Evolutionary conservation across 2,113 vertebrate species (phyloP).

Genomic region (Callipepla squamata): DNA sequence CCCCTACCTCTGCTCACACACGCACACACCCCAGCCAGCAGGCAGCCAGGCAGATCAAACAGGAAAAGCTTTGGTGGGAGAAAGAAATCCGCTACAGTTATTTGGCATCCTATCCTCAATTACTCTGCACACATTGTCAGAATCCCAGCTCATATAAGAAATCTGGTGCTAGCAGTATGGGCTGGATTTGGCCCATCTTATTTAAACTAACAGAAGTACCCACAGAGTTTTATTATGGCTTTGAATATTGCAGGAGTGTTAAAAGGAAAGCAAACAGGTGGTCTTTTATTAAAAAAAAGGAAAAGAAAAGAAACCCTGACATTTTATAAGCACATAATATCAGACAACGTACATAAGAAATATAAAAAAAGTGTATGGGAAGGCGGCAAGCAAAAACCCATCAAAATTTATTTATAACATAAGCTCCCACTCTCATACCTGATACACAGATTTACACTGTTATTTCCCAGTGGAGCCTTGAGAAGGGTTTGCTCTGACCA

Average conservation of each 20-base stretch:
- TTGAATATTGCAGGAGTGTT: conserved; percentile 1
- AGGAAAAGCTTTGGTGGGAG: neutral
- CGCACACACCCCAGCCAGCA: neutral
- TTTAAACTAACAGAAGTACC: conserved; percentile 1
- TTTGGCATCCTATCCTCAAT: neutral
- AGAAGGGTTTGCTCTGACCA: neutral
- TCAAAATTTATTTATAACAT: neutral
- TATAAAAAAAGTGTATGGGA: neutral
- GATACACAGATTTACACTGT: neutral
- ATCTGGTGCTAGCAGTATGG: neutral
- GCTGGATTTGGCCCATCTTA: neutral
- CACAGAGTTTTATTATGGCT: neutral
- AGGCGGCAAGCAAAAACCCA: neutral
- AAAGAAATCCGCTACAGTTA: neutral
- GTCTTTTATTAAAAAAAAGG: neutral
- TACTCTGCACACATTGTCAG: neutral
- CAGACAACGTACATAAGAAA: neutral
- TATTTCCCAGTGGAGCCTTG: neutral
- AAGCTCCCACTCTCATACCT: neutral
- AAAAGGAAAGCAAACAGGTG: conserved; percentile 31
- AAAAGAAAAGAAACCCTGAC: neutral
- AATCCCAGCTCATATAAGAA: neutral
- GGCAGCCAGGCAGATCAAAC: neutral
- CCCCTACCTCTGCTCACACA: neutral
- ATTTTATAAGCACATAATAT: neutral